Base-by-base conservation (phyloP, 2,888 invertebrate species). In the Aphidoletes aphidimyza region DNA sequence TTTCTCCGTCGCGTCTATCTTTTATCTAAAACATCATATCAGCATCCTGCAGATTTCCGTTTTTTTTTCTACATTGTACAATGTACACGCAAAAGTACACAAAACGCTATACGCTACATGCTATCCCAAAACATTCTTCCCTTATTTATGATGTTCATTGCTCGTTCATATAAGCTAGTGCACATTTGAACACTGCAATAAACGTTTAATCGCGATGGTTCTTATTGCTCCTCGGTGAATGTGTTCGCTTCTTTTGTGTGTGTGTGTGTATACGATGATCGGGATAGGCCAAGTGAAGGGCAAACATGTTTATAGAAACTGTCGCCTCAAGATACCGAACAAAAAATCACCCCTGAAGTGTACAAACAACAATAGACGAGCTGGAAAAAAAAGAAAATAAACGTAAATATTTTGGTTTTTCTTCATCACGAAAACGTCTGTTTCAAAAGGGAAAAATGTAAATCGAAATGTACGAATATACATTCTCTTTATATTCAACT, bases 221-320 rank as follows among this genome's bases (percentile, higher is more conserved):
- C 30, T 54, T 47, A 54, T 69, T 69, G 30, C 30, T 69, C 2
- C 30, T n/a, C n/a, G n/a, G n/a, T n/a, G n/a, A n/a, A n/a, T n/a
- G n/a, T n/a, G n/a, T n/a, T n/a, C n/a, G n/a, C n/a, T n/a, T n/a
- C n/a, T n/a, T n/a, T n/a, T n/a, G n/a, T n/a, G n/a, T n/a, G n/a
- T n/a, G n/a, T 69, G 69, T 30, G 8, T 6, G 26, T 69, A 6
- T 69, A 30, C n/a, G 69, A 30, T 30, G 30, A 30, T 69, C 69
- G 17, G 30, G 69, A 69, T 69, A 69, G 69, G 69, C 69, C 54
- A 54, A 54, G 54, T 54, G 69, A 69, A 69, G 30, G 69, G 69
- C 69, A 69, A 69, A 69, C 30, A 69, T 30, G 22, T 54, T 54
- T 69, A 30, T 69, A 30, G 69, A 69, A 69, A 69, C 69, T 69